These are phyloP conservation scores for Cordilura impudica DNA, from an alignment of 2,888 invertebrate genomes.

Conservation along the genomic window DNA sequence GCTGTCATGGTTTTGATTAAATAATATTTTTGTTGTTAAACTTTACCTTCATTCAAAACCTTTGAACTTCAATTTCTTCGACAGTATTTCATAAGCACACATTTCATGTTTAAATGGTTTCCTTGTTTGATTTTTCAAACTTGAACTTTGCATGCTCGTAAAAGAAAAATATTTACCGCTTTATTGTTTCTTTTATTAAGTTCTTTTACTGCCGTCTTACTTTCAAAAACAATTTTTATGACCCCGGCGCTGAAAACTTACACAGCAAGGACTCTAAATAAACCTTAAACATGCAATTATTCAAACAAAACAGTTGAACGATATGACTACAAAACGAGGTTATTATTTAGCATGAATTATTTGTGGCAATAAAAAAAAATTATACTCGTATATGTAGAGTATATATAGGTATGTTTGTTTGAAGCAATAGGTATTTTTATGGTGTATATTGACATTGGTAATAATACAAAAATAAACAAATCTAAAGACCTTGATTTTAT, in stretches of 20 bases:
- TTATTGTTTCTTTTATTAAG: background rate
- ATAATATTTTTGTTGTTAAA: background rate
- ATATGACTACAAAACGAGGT: conserved; percentile 3
- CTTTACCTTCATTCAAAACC: conserved; percentile 7
- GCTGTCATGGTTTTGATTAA: background rate
- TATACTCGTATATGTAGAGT: too few species aligned
- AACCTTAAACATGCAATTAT: conserved; percentile 54
- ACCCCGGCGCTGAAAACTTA: background rate
- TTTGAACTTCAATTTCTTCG: conserved; percentile 14
- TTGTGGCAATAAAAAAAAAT: too few species aligned
- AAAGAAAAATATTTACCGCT: background rate
- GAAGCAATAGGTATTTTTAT: background rate
- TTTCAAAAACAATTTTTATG: conserved; percentile 14
- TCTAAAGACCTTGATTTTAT: conserved; percentile 25
- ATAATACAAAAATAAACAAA: conserved; percentile 6
- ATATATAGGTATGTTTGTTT: background rate
- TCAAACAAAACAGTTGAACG: conserved; percentile 28
- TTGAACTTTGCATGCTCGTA: conserved; percentile 50
- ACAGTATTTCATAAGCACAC: background rate
- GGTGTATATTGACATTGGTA: conserved; percentile 32
- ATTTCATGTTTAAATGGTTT: conserved; percentile 13
- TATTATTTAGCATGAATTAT: background rate
- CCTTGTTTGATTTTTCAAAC: conserved; percentile 33
- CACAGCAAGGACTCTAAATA: conserved; percentile 52
- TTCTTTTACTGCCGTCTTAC: too few species aligned